Base-by-base conservation (phyloP, 2,113 vertebrate species). In the Macroglossus sobrinus region DNA sequence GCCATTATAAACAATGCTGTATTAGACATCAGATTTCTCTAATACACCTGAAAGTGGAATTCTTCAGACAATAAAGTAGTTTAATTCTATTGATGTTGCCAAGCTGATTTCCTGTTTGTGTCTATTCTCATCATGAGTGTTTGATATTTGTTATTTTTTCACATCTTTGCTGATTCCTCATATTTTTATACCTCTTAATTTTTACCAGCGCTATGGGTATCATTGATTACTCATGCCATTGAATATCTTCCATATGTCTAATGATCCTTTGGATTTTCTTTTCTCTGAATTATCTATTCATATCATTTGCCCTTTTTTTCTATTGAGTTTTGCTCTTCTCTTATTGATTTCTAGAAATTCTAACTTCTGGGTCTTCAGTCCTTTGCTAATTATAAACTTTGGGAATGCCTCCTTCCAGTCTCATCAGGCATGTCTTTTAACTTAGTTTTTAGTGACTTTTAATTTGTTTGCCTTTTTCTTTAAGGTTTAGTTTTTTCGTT, bases 171-270 rank as follows among this genome's bases (percentile, higher is more conserved):
- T 88, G 72, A 85, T 88, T 57, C 24, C 45, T 85, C 53, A 5
- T 93, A 64, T 69, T 81, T 94, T 89, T 80, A 84, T 72, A 43
- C 61, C 74, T 82, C 38, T 40, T 86, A 59, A 30, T 76, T 91
- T 96, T 91, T 90, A 50, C 63, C 19, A 82, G 7, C 45, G 6
- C 63, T 50, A 30, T 64, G 19, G 35, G 5, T 86, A 14, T 64
- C 57, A 38, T 40, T 80, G 64, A 61, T 76, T 89, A 71, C 12
- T 82, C 7, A 33, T 75, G 66, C 35, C 55, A 61, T n/a, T 75
- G 38, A 86, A 19, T 59, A 72, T 88, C 63, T 88, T 40, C 30
- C 40, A 5, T 96, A 43, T 84, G 30, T 76, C 78, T 55, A 82
- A 61, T 95, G 47, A 53, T 4, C 63, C 8, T 59, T 84, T 38